phyloP scores from a whole-genome alignment of 2,797 vertebrate genomes.

The Phoebastria nigripes region DNA sequence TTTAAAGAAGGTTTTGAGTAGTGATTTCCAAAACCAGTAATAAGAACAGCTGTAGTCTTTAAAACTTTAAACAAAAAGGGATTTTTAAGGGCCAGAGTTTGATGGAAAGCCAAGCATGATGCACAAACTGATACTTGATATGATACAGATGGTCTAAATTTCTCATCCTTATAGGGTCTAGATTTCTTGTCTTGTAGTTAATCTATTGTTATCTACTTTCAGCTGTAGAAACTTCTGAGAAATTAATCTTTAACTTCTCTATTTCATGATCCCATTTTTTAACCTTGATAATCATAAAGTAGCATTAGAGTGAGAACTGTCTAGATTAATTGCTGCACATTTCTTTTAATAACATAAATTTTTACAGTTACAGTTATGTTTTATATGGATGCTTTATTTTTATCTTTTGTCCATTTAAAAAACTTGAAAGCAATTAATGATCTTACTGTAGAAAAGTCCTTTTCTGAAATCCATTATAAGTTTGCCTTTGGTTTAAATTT shows the following conservation, averaged over 20 bases:
- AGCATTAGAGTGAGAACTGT: neutral
- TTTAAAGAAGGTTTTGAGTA: neutral
- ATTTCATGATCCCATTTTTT: neutral
- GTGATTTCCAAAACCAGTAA: neutral
- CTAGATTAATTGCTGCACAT: neutral
- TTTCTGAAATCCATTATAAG: neutral
- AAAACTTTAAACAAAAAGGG: neutral
- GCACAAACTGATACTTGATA: neutral
- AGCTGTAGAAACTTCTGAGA: neutral
- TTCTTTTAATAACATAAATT: neutral
- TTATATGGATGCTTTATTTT: neutral
- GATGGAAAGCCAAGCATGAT: neutral
- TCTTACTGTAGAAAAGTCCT: neutral
- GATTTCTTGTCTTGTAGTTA: neutral
- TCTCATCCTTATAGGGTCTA: neutral
- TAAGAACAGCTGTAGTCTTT: neutral
- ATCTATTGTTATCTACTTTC: neutral
- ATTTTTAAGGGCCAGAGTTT: neutral
- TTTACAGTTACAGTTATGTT: neutral
- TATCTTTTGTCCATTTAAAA: neutral
- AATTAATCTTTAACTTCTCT: neutral
- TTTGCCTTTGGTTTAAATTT: neutral
- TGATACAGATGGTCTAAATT: neutral
- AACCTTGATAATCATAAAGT: neutral
- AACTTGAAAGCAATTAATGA: neutral